Evolutionary conservation across 2,113 vertebrate species (phyloP).

Genomic region (Burhinus bistriatus): DNA sequence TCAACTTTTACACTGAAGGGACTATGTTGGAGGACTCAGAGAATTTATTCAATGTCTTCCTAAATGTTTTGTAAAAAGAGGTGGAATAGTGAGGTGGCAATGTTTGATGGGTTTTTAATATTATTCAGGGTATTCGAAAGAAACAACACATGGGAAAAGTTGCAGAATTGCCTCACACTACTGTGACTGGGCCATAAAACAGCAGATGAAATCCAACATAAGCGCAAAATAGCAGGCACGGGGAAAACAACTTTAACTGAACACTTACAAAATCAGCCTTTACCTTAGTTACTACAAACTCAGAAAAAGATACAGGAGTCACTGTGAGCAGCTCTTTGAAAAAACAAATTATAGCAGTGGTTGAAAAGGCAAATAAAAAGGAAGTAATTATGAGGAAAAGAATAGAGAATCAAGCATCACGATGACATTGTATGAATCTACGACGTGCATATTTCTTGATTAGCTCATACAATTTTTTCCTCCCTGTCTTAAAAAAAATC

Average conservation of each 20-base stretch:
- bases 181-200: neutral
- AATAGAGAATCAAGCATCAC: neutral
- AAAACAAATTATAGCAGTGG: neutral
- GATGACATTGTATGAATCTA: neutral
- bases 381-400: neutral
- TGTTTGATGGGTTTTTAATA: neutral
- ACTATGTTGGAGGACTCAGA: neutral
- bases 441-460: neutral
- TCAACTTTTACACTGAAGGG: neutral
- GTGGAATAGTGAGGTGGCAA: neutral
- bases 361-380: neutral
- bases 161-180: neutral
- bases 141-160: neutral
- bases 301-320: neutral
- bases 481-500: neutral
- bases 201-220: neutral
- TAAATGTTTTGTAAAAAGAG: neutral
- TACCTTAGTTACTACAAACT: neutral
- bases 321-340: neutral
- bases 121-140: neutral
- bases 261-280: neutral
- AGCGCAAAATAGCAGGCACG: neutral
- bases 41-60: neutral
- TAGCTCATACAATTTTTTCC: neutral
- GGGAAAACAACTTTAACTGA: neutral